phyloP scores from a whole-genome alignment of 2,113 vertebrate species.

The Hymenochirus boettgeri region DNA sequence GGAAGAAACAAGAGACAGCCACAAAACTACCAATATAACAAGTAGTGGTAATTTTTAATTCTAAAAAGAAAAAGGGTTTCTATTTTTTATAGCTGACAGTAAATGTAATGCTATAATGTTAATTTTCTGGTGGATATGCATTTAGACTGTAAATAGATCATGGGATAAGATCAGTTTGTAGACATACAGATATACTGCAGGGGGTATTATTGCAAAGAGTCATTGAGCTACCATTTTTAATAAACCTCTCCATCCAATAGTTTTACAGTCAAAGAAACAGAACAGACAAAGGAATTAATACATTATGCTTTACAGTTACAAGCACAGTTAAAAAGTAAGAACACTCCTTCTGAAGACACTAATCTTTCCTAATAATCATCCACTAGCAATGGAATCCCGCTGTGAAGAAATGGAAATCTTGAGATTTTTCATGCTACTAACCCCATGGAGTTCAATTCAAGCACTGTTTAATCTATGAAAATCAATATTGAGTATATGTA shows the following conservation, averaged over 20 bases:
- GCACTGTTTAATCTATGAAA: slow-evolving; percentile 82
- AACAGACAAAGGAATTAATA: slow-evolving; percentile 35
- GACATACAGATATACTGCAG: slow-evolving; percentile 24
- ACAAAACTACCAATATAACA: too few relatives aligned
- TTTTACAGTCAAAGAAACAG: slow-evolving; percentile 15
- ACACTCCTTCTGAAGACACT: slow-evolving; percentile 41
- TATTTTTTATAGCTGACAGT: background rate
- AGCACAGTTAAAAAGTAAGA: slow-evolving; percentile 33
- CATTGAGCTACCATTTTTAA: slow-evolving; percentile 35
- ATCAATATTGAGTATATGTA: slow-evolving; percentile 78
- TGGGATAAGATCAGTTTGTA: too few relatives aligned
- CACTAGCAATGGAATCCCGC: slow-evolving; percentile 36
- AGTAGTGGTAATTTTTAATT: too few relatives aligned
- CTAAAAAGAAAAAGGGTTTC: too few relatives aligned
- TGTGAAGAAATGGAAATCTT: slow-evolving; percentile 49
- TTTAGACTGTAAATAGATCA: too few relatives aligned
- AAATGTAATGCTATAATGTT: background rate
- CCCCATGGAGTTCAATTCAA: slow-evolving; percentile 60
- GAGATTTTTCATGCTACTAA: slow-evolving; percentile 50
- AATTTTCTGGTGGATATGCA: too few relatives aligned
- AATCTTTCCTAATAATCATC: slow-evolving; percentile 42
- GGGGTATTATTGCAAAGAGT: slow-evolving; percentile 32
- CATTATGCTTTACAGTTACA: slow-evolving; percentile 37
- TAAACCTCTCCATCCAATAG: slow-evolving; percentile 18
- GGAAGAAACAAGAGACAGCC: too few relatives aligned